Evolutionary conservation across 2,888 invertebrate species (phyloP).

Genomic region (Exephanes ischioxanthus): DNA sequence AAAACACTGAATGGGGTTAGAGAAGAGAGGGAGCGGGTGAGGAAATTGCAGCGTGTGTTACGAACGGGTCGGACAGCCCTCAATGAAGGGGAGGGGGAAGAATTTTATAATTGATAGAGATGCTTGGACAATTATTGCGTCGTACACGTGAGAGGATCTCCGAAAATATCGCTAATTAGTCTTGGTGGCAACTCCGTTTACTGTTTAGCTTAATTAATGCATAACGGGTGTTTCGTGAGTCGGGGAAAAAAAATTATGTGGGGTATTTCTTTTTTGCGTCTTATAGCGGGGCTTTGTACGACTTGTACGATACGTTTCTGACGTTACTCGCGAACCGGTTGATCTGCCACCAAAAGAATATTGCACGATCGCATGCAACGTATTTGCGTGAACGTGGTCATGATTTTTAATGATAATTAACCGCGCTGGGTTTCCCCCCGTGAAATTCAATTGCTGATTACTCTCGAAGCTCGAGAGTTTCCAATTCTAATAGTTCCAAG

Average conservation of each 20-base stretch:
- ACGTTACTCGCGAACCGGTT: background rate
- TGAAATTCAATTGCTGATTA: background rate
- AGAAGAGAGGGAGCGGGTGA: background rate
- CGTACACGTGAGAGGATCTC: slow-evolving; percentile 64
- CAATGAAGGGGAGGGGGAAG: slow-evolving; percentile 38
- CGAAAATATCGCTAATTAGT: slow-evolving; percentile 67
- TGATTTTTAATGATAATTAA: background rate
- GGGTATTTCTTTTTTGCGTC: slow-evolving; percentile 22
- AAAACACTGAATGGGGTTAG: background rate
- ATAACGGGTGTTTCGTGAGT: slow-evolving; percentile 13
- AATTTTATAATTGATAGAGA: slow-evolving; percentile 63
- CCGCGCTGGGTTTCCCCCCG: background rate
- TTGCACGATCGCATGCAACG: background rate
- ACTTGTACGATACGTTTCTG: background rate
- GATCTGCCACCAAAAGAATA: background rate
- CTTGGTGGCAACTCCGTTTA: slow-evolving; percentile 63
- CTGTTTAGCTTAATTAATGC: slow-evolving; percentile 37
- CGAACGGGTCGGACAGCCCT: slow-evolving; percentile 63
- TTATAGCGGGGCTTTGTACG: background rate
- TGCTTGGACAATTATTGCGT: slow-evolving; percentile 66
- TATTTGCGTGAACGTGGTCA: background rate
- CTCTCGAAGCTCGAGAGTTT: slow-evolving; percentile 4
- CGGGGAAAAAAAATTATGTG: slow-evolving; percentile 1
- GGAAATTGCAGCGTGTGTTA: slow-evolving; percentile 30
- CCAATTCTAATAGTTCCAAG: slow-evolving; percentile 14